Evolutionary conservation across 2,113 vertebrate species (phyloP).

Genomic region (Limnothrissa miodon): DNA sequence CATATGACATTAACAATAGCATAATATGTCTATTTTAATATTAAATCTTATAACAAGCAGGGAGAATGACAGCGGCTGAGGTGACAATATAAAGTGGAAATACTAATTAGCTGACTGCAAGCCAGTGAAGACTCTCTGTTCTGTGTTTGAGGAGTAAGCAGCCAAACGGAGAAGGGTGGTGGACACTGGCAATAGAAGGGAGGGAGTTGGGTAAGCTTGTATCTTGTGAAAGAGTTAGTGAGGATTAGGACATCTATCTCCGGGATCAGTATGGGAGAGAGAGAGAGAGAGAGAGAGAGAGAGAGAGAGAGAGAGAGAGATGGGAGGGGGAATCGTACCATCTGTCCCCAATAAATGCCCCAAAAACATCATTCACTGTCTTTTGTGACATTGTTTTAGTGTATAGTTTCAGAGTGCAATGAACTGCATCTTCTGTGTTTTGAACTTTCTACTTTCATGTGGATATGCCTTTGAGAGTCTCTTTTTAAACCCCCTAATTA

Average conservation of each 20-base stretch:
- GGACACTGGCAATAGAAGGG: constrained; percentile 34
- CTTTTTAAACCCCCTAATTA: not conserved
- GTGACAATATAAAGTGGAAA: not conserved
- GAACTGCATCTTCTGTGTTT: not conserved
- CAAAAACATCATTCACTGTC: constrained; percentile 34
- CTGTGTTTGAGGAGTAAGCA: not conserved
- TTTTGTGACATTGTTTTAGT: not conserved
- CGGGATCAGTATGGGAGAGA: constrained; percentile 56
- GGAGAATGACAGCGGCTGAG: not conserved
- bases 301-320: not conserved
- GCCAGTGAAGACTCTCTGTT: not conserved
- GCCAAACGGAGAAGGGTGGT: not conserved
- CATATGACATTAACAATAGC: constrained; percentile 27
- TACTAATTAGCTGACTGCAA: not conserved
- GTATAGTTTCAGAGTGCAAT: not conserved
- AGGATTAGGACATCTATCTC: constrained; percentile 72
- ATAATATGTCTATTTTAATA: too few species aligned
- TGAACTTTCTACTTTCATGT: not conserved
- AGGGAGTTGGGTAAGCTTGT: constrained; percentile 64
- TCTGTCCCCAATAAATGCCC: constrained; percentile 47
- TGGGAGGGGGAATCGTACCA: constrained; percentile 35
- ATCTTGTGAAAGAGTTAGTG: constrained; percentile 61
- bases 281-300: constrained; percentile 10
- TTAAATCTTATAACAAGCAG: not conserved
- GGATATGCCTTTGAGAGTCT: not conserved